A percentile compares a stretch with the other conserved stretches of the same genome.
These are phyloP conservation scores for Heliconius ismenius DNA, from an alignment of 2,888 invertebrate genomes.

Conservation along the genomic window DNA sequence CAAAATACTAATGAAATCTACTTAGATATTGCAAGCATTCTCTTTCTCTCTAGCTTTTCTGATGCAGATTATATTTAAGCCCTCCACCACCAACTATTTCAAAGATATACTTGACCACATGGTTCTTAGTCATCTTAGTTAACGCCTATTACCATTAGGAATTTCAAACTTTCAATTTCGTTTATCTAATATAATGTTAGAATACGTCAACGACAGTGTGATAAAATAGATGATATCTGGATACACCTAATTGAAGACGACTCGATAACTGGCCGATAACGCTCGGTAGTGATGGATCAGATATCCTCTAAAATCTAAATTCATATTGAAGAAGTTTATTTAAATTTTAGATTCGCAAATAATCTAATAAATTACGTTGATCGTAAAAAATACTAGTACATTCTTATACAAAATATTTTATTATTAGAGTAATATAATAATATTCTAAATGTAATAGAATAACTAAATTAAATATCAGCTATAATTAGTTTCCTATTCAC, in stretches of 20 bases:
- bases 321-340: neutral
- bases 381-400: neutral
- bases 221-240: constrained; percentile 19
- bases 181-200: constrained; percentile 6
- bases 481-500: neutral
- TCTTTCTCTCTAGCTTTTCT: too few relatives aligned
- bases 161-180: neutral
- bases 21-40: too few relatives aligned
- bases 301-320: constrained; percentile 4
- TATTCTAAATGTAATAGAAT: neutral
- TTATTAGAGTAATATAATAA: neutral
- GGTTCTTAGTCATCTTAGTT: neutral
- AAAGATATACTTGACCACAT: neutral
- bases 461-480: neutral
- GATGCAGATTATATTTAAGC: too few relatives aligned
- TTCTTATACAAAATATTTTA: neutral
- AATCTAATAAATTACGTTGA: neutral
- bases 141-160: neutral
- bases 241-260: constrained; percentile 26
- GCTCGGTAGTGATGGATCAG: constrained; percentile 15
- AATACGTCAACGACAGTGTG: neutral
- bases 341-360: neutral
- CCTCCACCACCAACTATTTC: too few relatives aligned
- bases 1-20: too few relatives aligned
- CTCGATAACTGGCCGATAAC: constrained; percentile 18